Evolutionary conservation across 2,888 invertebrate genomes (phyloP), one percentile per base, ranked within the genome.

Genomic region (Melinaea menophilus): DNA sequence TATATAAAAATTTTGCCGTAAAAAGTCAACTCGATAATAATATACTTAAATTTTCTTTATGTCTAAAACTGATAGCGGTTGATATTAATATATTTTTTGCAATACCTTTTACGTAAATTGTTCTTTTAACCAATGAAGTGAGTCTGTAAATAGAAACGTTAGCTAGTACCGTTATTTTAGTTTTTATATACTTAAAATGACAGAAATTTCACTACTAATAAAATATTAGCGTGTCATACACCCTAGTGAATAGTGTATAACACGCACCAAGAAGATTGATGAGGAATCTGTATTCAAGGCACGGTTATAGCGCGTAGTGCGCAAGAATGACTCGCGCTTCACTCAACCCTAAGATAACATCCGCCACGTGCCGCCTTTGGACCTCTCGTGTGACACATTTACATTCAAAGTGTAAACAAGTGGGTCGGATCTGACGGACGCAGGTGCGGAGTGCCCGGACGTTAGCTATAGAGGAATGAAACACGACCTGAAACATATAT

Each of bases 401-500:
- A 81, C 80, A 84, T 83, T 80, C 78, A 71, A 73, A 73, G 76
- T 74, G 78, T 76, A 76, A 78, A 73, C 68, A 61, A 57, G 64
- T 64, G 69, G 65, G 65, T 66, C 64, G 69, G 65, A 64, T 66
- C 56, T 59, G 58, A 71, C 66, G 73, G 74, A 75, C 81, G 73
- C 84, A 85, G 84, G 81, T 85, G 82, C 74, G 70, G 68, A 63
- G 65, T 65, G 66, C 71, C 72, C 71, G 76, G 73, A 75, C 78
- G 73, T 75, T 9, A 31, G 11, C 22, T 31, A 31, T 51, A 51
- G 73, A 80, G 79, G 76, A 76, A 73, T 70, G 79, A 76, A 73
- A 79, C 76, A 74, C 72, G 74, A 75, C 76, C 69, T 79, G 78
- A 79, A 82, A 82, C 80, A 84, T 84, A 82, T 81, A 84, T 83